Base-by-base conservation (phyloP, 1,140 invertebrate genomes). In the Drosophila ananassae region DNA sequence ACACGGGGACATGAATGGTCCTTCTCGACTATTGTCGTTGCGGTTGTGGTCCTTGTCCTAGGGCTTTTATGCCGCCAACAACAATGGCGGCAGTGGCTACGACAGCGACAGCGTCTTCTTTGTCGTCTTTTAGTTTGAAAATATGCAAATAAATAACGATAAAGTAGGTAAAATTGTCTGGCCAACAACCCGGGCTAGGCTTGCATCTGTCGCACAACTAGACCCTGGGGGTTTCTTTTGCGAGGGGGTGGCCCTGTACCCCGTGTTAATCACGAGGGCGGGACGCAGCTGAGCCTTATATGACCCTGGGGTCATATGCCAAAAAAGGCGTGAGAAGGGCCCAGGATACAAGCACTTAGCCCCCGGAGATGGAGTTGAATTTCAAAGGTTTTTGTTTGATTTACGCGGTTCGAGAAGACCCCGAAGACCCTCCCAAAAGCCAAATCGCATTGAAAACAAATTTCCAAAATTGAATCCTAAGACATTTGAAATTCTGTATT, bases 91-190 rank as follows among this genome's bases (percentile, higher is more conserved):
- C 5, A 28, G 25, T 28, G 25, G 25, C 25, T 6, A 5, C 25
- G 7, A 6, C 25, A 28, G 25, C 25, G 25, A 28, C 25, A 28
- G 25, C 66, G 30, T 60, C 30, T 46, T 66, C 78, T 81, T 87
- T 78, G 78, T 87, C 83, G 82, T 87, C 82, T 87, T 87, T 87
- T 87, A 87, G 82, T 87, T 89, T 78, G 66, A 82, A 87, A 87
- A 87, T 87, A 87, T 87, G 82, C 82, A 87, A 87, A 87, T 87
- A 87, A 87, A 87, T 78, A 81, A 82, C 67, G 71, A 87, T 87
- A 87, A 87, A 87, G 82, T 87, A 87, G 82, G 82, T 87, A 87
- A 87, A 87, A 87, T 87, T 87, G 82, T 87, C 82, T 87, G 82
- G 82, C 82, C 82, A 85, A 85, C 79, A 85, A 85, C 82, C 82